phyloP scores from a whole-genome alignment of 2,888 invertebrate species.

The Stenolophus ochropezus region DNA sequence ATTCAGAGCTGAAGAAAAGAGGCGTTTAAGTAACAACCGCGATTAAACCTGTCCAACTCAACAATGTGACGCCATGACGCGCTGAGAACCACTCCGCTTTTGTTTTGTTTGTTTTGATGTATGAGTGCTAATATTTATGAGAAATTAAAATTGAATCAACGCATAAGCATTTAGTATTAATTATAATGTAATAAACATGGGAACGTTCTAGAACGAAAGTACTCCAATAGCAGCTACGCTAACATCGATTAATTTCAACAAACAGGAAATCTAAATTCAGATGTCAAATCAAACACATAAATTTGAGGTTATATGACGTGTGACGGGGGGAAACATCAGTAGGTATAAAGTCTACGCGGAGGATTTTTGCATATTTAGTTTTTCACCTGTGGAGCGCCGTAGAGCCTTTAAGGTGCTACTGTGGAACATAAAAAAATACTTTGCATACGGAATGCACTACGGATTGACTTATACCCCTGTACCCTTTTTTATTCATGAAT shows the following conservation, averaged over 20 bases:
- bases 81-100: conserved; percentile 29
- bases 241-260: neutral
- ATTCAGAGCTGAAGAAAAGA: too few species aligned
- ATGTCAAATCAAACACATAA: neutral
- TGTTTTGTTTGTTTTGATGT: conserved; percentile 13
- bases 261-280: neutral
- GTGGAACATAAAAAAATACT: neutral
- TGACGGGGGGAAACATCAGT: neutral
- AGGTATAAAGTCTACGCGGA: neutral
- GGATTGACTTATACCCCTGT: neutral
- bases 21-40: too few species aligned
- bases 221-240: neutral
- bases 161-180: neutral
- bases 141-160: conserved; percentile 44
- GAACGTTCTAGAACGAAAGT: neutral
- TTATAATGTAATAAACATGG: neutral
- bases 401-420: neutral
- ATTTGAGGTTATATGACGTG: neutral
- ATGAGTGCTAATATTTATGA: conserved; percentile 12
- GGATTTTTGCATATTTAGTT: neutral
- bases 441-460: neutral
- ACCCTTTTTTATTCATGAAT: neutral
- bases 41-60: conserved; percentile 33
- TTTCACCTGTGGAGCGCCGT: neutral
- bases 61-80: conserved; percentile 16